These are phyloP conservation scores for Fragum fragum DNA, from an alignment of 2,888 invertebrate species.

Conservation along the genomic window DNA sequence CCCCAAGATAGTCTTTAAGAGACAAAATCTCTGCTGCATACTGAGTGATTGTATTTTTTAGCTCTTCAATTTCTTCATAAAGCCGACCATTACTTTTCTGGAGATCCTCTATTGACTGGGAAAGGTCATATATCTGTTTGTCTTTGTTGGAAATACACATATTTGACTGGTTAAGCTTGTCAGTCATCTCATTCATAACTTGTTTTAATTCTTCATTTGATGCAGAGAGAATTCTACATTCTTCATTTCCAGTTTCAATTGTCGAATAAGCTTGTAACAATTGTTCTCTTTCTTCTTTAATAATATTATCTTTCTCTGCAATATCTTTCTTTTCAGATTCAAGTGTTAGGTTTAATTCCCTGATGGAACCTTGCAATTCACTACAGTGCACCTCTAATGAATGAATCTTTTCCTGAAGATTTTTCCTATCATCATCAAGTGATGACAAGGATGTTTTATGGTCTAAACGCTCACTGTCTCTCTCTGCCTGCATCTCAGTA, in stretches of 20 bases:
- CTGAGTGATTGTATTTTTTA: not conserved
- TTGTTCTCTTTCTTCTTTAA: slow-evolving; percentile 1
- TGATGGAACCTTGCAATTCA: slow-evolving; percentile 28
- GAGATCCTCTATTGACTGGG: not conserved
- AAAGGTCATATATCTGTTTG: not conserved
- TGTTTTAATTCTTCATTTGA: slow-evolving; percentile 4
- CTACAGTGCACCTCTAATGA: slow-evolving; percentile 48
- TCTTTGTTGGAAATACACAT: not conserved
- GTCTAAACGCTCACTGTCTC: not conserved
- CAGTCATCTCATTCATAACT: not conserved
- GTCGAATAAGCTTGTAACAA: not conserved
- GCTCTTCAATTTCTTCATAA: not conserved
- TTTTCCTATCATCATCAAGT: slow-evolving; percentile 38
- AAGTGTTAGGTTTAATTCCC: slow-evolving; percentile 35
- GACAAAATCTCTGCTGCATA: not conserved
- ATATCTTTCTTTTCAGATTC: slow-evolving; percentile 24
- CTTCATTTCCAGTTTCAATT: not conserved
- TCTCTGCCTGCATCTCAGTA: not conserved
- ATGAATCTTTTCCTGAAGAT: slow-evolving; percentile 55
- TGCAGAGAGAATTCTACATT: not conserved
- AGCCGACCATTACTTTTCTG: not conserved
- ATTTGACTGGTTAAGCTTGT: not conserved
- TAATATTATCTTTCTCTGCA: slow-evolving; percentile 12
- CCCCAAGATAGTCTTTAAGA: not conserved
- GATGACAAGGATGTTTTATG: not conserved